Evolutionary conservation across 2,113 vertebrate genomes (phyloP), one percentile per base, ranked within the genome.

Genomic region (Passer domesticus): DNA sequence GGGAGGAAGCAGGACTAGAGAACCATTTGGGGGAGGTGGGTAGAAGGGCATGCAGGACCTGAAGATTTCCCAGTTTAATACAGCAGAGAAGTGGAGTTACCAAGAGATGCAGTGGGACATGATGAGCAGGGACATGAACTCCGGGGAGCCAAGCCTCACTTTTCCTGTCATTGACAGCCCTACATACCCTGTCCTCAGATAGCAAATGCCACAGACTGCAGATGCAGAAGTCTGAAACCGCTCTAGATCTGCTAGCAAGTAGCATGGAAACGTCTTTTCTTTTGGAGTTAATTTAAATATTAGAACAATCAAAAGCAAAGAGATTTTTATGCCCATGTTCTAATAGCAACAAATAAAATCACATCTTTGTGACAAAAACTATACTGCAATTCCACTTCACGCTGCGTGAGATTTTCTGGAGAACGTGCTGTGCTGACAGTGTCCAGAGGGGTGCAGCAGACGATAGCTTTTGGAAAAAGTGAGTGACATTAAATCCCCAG

Each of bases 401-500:
- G 11, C n/a, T 35, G 11, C 16, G 10, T 7, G 25, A 25, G 15
- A 9, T 67, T 89, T 92, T 80, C 63, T 55, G 50, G n/a, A 53
- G 46, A 80, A 33, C 6, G 4, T 77, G 83, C 37, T 53, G 37
- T 73, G 7, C 90, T 73, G 10, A 17, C 52, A 39, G 21, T 13
- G 47, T 63, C 96, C 94, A 90, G 88, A 80, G 90, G 95, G 50
- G 92, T 59, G 95, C 92, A 96, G 95, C 68, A 95, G 75, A 74
- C 4, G 21, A 66, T 6, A 74, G 43, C 10, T 86, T 90, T 94
- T 83, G 67, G 43, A 30, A 67, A 62, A 88, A 60, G 30, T 8
- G 8, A 9, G 10, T 23, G 49, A 4, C 6, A 6, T 44, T 28
- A 67, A 89, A 82, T 7, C 4, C 28, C 11, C 9, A 56, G 8